Evolutionary conservation across 2,888 invertebrate species (phyloP), one percentile per base, ranked within the genome.

Genomic region (Charanyca ferruginea): DNA sequence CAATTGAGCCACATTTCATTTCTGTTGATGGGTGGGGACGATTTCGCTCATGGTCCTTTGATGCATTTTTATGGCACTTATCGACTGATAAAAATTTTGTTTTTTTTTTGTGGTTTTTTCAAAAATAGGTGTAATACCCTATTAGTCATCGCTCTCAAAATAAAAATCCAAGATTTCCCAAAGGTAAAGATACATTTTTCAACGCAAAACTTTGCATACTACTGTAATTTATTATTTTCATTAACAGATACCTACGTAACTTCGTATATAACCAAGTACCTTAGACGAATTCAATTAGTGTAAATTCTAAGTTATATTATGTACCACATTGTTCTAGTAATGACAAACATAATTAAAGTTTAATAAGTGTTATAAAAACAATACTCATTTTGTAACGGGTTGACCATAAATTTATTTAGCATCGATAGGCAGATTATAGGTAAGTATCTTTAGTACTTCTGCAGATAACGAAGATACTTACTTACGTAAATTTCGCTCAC

Each of bases 261-360:
- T 22, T n/a, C n/a, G 22, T 13, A 42, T n/a, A n/a, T n/a, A n/a
- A n/a, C n/a, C n/a, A n/a, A n/a, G n/a, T n/a, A n/a, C n/a, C 13
- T 32, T 20, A 32, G 42, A 13, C 13, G 2, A 45, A 35, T 18
- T 44, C 6, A 18, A 22, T 44, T 35, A 38, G 1, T 41, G 18
- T 22, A n/a, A 25, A 70, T 38, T 54, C 16, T 28, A 62, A 51
- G 6, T 45, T 55, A 38, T n/a, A 55, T 41, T 45, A 32, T 2
- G n/a, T 41, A 41, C 23, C 32, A 28, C 51, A 57, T 70, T 73
- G 66, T 73, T 73, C 25, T 66, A 32, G 3, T 53, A 66, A 65
- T 58, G 22, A 48, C 20, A n/a, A 44, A 20, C 2, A 20, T 28
- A 28, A 28, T 32, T 13, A 8, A 23, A 72, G 20, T 23, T 7